These are phyloP conservation scores for Boulengeromyrus knoepffleri DNA, from an alignment of 2,113 vertebrate species.

Conservation along the genomic window DNA sequence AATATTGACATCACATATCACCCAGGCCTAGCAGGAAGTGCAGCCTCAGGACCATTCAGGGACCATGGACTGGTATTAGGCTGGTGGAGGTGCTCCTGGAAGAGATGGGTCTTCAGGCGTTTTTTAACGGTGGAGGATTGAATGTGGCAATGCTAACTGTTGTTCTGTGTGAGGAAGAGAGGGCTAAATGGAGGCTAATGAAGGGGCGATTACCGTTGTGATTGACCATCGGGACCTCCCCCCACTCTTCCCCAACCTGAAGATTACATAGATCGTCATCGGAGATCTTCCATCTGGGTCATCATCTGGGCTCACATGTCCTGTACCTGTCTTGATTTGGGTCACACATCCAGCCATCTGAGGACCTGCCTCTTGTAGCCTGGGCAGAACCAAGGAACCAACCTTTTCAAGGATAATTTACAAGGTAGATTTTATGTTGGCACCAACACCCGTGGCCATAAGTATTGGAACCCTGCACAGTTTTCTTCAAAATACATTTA, in stretches of 20 bases:
- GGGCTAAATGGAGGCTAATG: slow-evolving; percentile 34
- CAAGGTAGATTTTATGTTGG: neutral
- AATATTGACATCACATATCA: neutral
- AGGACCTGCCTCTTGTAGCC: neutral
- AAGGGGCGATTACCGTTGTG: slow-evolving; percentile 9
- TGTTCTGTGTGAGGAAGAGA: slow-evolving; percentile 2
- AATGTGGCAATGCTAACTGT: neutral
- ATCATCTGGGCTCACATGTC: neutral
- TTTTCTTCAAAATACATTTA: no score
- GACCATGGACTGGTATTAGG: neutral
- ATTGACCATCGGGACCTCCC: neutral
- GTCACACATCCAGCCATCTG: neutral
- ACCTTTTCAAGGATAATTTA: neutral
- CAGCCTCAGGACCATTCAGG: neutral
- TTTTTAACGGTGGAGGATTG: neutral
- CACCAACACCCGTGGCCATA: neutral
- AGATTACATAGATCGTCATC: neutral
- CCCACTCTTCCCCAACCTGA: neutral
- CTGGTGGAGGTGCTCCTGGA: neutral
- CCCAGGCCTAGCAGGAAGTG: neutral
- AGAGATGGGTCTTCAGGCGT: neutral
- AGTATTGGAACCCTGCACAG: no score
- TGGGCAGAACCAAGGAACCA: neutral
- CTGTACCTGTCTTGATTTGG: neutral
- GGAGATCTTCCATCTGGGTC: neutral